Percentiles rank a stretch among this genome's conserved stretches.
These are phyloP conservation scores for Poeciliopsis paucimaculata DNA, from an alignment of 2,797 vertebrate genomes.

Conservation along the genomic window DNA sequence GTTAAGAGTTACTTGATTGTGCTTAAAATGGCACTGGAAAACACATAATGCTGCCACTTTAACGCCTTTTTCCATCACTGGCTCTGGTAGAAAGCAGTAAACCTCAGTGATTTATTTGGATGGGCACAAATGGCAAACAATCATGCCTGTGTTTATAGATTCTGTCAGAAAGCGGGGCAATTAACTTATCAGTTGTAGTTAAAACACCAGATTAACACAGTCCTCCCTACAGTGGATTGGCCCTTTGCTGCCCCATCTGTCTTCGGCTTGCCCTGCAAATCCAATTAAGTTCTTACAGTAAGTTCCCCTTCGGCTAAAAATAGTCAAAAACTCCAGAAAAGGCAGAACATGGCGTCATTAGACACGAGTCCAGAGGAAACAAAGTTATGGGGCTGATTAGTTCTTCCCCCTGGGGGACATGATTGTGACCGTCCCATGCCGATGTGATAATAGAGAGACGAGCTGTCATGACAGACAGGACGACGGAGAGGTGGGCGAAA, in stretches of 20 bases:
- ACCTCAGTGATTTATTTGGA: background rate
- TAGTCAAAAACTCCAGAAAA: conserved; percentile 76
- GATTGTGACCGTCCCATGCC: conserved; percentile 33
- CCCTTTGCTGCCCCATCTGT: conserved; percentile 72
- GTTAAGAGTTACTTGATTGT: too few species aligned
- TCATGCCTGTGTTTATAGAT: conserved; percentile 9
- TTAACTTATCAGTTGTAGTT: conserved; percentile 54
- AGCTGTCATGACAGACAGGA: conserved; percentile 32
- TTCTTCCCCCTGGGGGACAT: conserved; percentile 12
- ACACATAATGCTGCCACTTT: too few species aligned
- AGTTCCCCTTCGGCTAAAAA: conserved; percentile 73
- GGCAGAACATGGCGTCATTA: conserved; percentile 49
- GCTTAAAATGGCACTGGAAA: too few species aligned
- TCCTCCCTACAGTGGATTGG: conserved; percentile 60
- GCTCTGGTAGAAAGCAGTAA: background rate
- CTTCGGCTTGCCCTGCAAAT: conserved; percentile 73
- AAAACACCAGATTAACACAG: conserved; percentile 73
- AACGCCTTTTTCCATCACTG: too few species aligned
- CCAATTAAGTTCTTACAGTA: conserved; percentile 82
- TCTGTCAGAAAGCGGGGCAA: conserved; percentile 35
- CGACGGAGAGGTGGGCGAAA: conserved; percentile 42
- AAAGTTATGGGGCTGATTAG: conserved; percentile 62
- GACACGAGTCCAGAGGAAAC: conserved; percentile 42
- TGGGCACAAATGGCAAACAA: background rate
- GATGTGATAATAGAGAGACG: conserved; percentile 18